phyloP scores from a whole-genome alignment of 1,140 invertebrate genomes.

The Neodiprion virginianus region DNA sequence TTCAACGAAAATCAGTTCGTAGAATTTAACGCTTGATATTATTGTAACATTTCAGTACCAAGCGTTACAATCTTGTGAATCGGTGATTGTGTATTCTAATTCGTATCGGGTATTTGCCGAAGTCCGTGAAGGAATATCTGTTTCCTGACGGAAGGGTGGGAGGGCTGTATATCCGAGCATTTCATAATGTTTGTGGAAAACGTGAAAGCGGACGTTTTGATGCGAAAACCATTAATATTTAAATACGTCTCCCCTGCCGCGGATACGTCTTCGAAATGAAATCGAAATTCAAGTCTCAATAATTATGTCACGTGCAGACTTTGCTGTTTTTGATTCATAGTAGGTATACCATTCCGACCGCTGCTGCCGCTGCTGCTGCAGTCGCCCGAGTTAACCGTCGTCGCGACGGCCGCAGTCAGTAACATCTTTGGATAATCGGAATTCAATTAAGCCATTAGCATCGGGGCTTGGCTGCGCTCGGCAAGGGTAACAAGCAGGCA shows the following conservation, averaged over 20 bases:
- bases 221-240: constrained; percentile 50
- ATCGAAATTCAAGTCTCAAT: constrained; percentile 55
- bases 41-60: too few relatives aligned
- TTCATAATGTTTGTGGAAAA: too few relatives aligned
- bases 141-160: too few relatives aligned
- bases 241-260: constrained; percentile 41
- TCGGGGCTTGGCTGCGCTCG: constrained; percentile 19
- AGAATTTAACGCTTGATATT: too few relatives aligned
- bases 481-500: constrained; percentile 12
- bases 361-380: not conserved
- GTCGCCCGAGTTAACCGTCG: constrained; percentile 4
- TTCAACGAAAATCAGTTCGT: not conserved
- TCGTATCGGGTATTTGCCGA: too few relatives aligned
- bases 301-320: constrained; percentile 56
- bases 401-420: constrained; percentile 28
- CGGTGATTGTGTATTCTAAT: not conserved
- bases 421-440: constrained; percentile 57
- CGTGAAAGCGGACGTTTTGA: not conserved
- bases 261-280: constrained; percentile 7
- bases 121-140: too few relatives aligned
- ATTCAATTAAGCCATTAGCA: constrained; percentile 61
- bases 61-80: too few relatives aligned
- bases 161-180: too few relatives aligned
- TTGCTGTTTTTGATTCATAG: constrained; percentile 58
- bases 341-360: constrained; percentile 36